These are phyloP conservation scores for Oreochromis spilurus DNA, from an alignment of 2,113 vertebrate species.

Conservation along the genomic window DNA sequence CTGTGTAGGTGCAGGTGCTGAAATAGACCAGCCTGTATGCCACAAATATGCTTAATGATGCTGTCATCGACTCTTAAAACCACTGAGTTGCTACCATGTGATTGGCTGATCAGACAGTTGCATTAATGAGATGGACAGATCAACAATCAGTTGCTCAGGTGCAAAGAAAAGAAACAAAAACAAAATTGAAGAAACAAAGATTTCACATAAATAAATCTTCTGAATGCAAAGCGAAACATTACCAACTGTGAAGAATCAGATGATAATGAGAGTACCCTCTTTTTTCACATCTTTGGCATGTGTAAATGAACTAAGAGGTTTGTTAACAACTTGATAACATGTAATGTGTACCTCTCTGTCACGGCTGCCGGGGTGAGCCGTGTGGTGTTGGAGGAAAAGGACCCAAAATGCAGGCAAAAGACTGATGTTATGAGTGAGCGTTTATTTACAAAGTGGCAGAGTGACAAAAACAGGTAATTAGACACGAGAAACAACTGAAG, in stretches of 20 bases:
- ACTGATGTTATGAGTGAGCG: too few relatives aligned
- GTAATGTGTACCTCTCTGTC: too few relatives aligned
- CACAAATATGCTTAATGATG: background rate
- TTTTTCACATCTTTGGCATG: background rate
- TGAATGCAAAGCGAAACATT: background rate
- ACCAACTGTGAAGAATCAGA: background rate
- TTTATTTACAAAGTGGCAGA: too few relatives aligned
- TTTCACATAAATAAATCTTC: background rate
- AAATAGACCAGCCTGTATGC: background rate
- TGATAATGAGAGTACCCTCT: background rate
- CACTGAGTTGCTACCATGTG: background rate
- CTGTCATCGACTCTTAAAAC: background rate
- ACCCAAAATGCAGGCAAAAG: too few relatives aligned
- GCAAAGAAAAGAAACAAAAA: background rate
- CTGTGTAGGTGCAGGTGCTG: background rate
- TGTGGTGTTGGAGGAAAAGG: too few relatives aligned
- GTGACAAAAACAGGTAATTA: too few relatives aligned
- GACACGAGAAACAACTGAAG: too few relatives aligned
- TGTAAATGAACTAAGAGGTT: background rate
- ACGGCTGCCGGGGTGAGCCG: too few relatives aligned
- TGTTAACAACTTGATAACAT: background rate
- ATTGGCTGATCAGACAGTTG: background rate
- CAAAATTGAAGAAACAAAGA: background rate
- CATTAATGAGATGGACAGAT: background rate
- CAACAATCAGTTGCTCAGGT: background rate